These are phyloP conservation scores for Ascaphus truei DNA, from an alignment of 2,113 vertebrate genomes.

Conservation along the genomic window DNA sequence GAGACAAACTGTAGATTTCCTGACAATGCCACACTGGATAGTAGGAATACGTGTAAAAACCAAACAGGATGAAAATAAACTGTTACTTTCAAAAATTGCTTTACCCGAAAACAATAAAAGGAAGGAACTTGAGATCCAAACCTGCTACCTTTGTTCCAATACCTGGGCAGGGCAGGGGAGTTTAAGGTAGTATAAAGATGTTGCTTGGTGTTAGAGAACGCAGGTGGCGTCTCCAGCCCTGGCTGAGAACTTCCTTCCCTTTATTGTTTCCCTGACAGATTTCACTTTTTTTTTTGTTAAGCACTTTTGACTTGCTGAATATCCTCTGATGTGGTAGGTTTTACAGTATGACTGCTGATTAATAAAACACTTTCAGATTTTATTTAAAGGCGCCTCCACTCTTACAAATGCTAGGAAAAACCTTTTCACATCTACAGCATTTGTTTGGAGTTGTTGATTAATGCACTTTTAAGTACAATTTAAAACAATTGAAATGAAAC, in stretches of 20 bases:
- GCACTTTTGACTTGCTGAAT: slow-evolving; percentile 6
- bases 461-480: too few relatives aligned
- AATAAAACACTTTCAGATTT: background rate
- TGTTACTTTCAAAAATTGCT: slow-evolving; percentile 33
- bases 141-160: slow-evolving; percentile 31
- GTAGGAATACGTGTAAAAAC: slow-evolving; percentile 20
- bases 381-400: too few relatives aligned
- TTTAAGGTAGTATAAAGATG: slow-evolving; percentile 30
- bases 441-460: too few relatives aligned
- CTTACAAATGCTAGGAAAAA: too few relatives aligned
- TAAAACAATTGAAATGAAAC: too few relatives aligned
- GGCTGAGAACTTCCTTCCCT: slow-evolving; percentile 31
- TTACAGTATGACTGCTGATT: background rate
- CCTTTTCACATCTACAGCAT: too few relatives aligned
- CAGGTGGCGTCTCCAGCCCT: slow-evolving; percentile 25
- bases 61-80: slow-evolving; percentile 33
- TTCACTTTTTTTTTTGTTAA: slow-evolving; percentile 29
- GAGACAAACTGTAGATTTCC: slow-evolving; percentile 26
- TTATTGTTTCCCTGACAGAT: slow-evolving; percentile 22
- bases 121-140: slow-evolving; percentile 32
- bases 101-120: slow-evolving; percentile 36
- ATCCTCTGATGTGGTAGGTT: background rate
- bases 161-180: slow-evolving; percentile 28
- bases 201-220: slow-evolving; percentile 10
- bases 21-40: slow-evolving; percentile 13